phyloP scores from a whole-genome alignment of 2,797 vertebrate genomes.

The Pseudocheirus occidentalis region DNA sequence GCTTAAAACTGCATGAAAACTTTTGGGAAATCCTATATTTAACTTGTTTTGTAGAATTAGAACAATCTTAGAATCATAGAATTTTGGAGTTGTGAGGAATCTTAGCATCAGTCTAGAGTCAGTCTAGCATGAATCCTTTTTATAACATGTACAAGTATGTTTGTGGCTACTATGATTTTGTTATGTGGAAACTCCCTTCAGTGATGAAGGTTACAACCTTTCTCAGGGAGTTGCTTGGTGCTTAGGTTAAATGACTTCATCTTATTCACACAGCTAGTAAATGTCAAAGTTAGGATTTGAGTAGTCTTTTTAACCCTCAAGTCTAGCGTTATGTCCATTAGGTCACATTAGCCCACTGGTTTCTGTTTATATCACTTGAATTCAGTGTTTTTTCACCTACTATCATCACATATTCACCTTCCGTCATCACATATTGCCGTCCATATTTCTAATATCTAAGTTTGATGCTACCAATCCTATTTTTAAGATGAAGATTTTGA shows the following conservation, averaged over 20 bases:
- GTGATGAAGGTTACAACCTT: background rate
- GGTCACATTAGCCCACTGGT: background rate
- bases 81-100: background rate
- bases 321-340: background rate
- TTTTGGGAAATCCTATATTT: background rate
- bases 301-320: background rate
- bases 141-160: background rate
- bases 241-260: background rate
- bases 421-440: background rate
- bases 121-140: background rate
- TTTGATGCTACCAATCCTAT: conserved; percentile 65
- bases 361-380: background rate
- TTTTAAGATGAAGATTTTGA: conserved; percentile 96
- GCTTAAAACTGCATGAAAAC: background rate
- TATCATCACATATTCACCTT: too few species aligned
- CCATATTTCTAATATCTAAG: background rate
- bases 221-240: background rate
- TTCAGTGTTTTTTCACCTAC: background rate
- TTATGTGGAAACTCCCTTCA: background rate
- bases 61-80: background rate
- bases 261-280: background rate
- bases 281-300: background rate
- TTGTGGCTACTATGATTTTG: background rate
- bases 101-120: background rate
- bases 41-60: background rate